phyloP scores from a whole-genome alignment of 2,888 invertebrate genomes.

The Chironomus riparius region DNA sequence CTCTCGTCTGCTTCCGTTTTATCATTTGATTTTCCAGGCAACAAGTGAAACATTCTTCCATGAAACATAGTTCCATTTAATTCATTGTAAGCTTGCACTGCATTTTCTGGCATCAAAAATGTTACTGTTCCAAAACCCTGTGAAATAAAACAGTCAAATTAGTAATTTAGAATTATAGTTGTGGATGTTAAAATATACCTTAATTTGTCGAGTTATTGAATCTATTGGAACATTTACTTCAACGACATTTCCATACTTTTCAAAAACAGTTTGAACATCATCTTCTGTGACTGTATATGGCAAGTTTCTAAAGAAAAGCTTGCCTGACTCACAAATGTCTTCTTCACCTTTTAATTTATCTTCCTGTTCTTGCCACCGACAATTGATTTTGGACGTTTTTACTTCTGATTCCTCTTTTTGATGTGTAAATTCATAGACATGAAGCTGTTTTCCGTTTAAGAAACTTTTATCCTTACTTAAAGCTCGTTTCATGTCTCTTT shows the following conservation, averaged over 20 bases:
- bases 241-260: constrained; percentile 74
- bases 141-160: neutral
- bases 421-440: constrained; percentile 46
- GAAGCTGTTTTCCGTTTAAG: constrained; percentile 58
- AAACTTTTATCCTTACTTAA: constrained; percentile 77
- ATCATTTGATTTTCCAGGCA: constrained; percentile 71
- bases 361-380: constrained; percentile 55
- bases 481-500: constrained; percentile 69
- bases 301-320: constrained; percentile 86
- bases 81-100: constrained; percentile 74
- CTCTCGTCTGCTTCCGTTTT: constrained; percentile 45
- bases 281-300: constrained; percentile 78
- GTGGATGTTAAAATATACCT: constrained; percentile 38
- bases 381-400: constrained; percentile 34
- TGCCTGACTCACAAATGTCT: constrained; percentile 78
- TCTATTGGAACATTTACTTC: constrained; percentile 89
- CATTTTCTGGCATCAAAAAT: constrained; percentile 91
- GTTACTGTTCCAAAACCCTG: constrained; percentile 84
- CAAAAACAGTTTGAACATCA: constrained; percentile 73
- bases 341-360: constrained; percentile 61
- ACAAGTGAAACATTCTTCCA: constrained; percentile 86
- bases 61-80: constrained; percentile 87
- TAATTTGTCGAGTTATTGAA: constrained; percentile 64
- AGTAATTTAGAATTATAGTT: neutral
- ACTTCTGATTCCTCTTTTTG: constrained; percentile 36